These are phyloP conservation scores for Seriola aureovittata DNA, from an alignment of 2,113 vertebrate species.

Conservation along the genomic window DNA sequence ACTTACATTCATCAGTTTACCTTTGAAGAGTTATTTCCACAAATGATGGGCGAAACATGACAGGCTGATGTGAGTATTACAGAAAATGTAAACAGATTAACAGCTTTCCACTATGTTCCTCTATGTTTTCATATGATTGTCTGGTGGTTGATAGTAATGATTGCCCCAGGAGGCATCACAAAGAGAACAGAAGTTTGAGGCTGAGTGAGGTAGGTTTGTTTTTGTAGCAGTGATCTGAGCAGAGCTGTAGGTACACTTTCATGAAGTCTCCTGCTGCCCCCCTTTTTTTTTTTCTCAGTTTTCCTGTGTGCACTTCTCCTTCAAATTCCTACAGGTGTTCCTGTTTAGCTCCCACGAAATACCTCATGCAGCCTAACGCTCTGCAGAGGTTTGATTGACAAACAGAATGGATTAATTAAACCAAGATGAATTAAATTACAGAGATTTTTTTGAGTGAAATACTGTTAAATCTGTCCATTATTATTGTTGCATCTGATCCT, in stretches of 20 bases:
- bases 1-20: neutral
- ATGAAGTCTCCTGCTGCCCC: neutral
- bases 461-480: neutral
- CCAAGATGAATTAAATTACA: neutral
- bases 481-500: neutral
- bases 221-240: conserved; percentile 38
- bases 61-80: conserved; percentile 8
- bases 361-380: neutral
- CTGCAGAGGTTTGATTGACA: neutral
- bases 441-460: neutral
- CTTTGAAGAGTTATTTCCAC: neutral
- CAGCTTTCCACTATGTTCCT: conserved; percentile 16
- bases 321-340: neutral
- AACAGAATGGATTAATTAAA: neutral
- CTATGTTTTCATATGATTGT: neutral
- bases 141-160: conserved; percentile 25
- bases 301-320: neutral
- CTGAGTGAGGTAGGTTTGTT: conserved; percentile 42
- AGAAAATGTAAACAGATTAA: conserved; percentile 6
- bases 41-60: no score
- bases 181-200: conserved; percentile 50
- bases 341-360: neutral
- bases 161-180: neutral
- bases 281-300: neutral
- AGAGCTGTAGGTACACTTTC: conserved; percentile 20